Evolutionary conservation across 2,888 invertebrate genomes (phyloP), one percentile per base, ranked within the genome.

Genomic region (Xanthia icteritia): DNA sequence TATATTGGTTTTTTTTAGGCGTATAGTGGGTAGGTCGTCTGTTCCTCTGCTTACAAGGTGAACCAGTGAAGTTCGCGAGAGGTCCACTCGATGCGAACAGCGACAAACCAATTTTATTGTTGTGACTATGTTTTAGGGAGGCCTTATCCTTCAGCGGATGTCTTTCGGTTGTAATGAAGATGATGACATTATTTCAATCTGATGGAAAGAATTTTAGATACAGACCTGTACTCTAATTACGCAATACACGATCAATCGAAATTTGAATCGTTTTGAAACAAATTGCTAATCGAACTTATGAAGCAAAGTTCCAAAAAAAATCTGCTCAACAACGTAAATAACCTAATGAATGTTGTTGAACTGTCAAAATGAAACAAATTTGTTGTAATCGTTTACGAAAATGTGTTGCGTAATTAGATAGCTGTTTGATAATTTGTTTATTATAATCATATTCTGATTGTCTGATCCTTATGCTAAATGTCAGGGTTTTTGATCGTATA

Each of bases 381-480:
- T 31, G 31, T 31, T 2, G 31, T 31, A 31, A 31, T 31, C 31
- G 31, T 31, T 31, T 31, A 31, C 31, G 31, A 31, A 31, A 31
- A 31, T 31, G 31, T 31, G 31, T 31, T 31, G 31, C 31, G 31
- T 31, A 31, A 31, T 31, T 31, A 31, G 31, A 31, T n/a, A n/a
- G n/a, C n/a, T 39, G 17, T 54, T 15, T 54, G 31, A n/a, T 75
- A 5, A 45, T 39, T 45, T 36, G 20, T 73, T 42, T 66, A 42
- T 17, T 58, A n/a, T 31, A 39, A 54, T 63, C 1, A 51, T 45
- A 42, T 27, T 65, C 45, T 77, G 31, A 54, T 36, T 42, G 56
- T 23, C 17, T 39, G n/a, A 20, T 70, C 23, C 56, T 79, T 68
- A 60, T 48, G 56, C 0, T 27, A 86, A 79, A 86, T 84, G 84